Conservation (phyloP, 2,113 vertebrate species). For the Trematomus loennbergii region DNA sequence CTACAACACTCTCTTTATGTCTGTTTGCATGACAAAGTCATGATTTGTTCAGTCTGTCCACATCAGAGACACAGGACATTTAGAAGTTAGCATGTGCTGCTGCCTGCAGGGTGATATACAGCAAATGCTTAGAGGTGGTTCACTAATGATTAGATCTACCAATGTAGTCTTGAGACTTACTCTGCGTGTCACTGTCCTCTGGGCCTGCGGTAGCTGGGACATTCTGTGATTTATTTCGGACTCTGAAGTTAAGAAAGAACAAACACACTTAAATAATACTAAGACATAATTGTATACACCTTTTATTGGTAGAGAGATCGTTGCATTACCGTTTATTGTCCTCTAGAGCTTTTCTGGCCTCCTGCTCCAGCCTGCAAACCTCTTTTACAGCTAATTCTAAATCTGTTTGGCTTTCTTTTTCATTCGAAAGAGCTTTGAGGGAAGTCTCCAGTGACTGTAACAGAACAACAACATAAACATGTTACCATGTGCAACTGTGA, state of each 20-base stretch:
- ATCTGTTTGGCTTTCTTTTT: conserved; percentile 36
- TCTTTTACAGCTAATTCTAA: conserved; percentile 58
- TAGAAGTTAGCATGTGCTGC: conserved; percentile 36
- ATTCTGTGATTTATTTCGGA: conserved; percentile 70
- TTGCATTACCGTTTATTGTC: conserved; percentile 74
- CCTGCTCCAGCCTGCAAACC: conserved; percentile 57
- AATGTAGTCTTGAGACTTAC: conserved; percentile 43
- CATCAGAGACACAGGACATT: conserved; percentile 5
- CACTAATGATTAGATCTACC: conserved; percentile 12
- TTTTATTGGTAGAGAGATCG: background rate
- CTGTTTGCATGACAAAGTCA: conserved; percentile 28
- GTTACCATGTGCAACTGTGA: background rate
- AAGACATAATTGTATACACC: background rate
- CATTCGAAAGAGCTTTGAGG: conserved; percentile 12
- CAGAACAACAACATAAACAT: conserved; percentile 13
- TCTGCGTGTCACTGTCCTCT: conserved; percentile 40
- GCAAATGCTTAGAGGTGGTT: conserved; percentile 27
- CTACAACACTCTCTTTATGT: conserved; percentile 26
- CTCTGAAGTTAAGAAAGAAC: conserved; percentile 57
- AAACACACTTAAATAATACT: conserved; percentile 13
- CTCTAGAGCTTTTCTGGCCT: conserved; percentile 60
- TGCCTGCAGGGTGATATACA: conserved; percentile 11
- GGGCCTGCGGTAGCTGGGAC: conserved; percentile 12
- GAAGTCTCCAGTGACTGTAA: conserved; percentile 43
- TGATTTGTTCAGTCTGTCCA: conserved; percentile 45